Base-by-base conservation (phyloP, 2,113 vertebrate species). In the Oncorhynchus tshawytscha region DNA sequence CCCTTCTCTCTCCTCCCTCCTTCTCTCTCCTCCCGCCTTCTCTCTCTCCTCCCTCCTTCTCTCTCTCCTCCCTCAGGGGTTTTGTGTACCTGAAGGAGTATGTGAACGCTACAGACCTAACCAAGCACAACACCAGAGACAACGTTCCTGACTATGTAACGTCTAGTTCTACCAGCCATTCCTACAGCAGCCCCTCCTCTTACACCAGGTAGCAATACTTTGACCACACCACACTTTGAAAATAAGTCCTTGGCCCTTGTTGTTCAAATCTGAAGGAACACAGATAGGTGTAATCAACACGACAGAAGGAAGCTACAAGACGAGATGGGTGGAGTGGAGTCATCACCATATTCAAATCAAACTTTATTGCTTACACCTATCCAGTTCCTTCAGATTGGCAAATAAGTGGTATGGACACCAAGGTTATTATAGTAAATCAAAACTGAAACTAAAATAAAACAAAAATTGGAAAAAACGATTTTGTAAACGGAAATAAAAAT, bases 71-170 rank as follows among this genome's bases (percentile, higher is more conserved):
- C 82, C 3, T 39, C 6, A 96, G 94, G 92, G 88, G 83, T 39
- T 82, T 95, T 69, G 95, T 97, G 77, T 96, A 93, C 29, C 80
- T 97, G 76, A 96, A 96, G 89, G 92, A 96, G 78, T 96, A 96
- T 0, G 78, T 96, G 71, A 92, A 95, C 78, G 82, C 89, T 29
- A 82, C 89, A 0, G 91, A 86, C 9, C 34, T 6, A 49, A 62
- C 59, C 59, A 22, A 62, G n/a, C 59, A 62, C 59, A 62, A 62
- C 59, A 24, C n/a, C 24, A 13, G 79, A 76, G 13, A 64, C 12
- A 90, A 80, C 34, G 79, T 70, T 71, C 79, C 81, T 1, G 91
- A 92, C 64, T 87, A 93, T 72, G 48, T 86, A 64, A 81, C 85
- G 57, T 92, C 91, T 51, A 86, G 81, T 85, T 85, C 88, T 49